These are phyloP conservation scores for Epirrita christyi DNA, from an alignment of 2,888 invertebrate species.

Conservation along the genomic window DNA sequence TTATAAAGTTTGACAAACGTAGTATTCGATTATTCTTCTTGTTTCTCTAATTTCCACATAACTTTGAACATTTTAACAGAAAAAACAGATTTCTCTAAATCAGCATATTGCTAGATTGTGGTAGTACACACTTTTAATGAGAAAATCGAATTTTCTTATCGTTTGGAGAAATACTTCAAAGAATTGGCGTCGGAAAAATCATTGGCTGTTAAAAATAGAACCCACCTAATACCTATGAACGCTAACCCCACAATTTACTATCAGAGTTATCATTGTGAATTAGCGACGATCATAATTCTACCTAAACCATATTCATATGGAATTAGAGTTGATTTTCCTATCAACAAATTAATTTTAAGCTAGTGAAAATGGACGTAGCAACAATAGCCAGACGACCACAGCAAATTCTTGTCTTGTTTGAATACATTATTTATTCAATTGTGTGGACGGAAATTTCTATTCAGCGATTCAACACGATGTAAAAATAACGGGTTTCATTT, in stretches of 20 bases:
- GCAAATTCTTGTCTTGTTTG: conserved; percentile 37
- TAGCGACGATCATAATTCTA: conserved; percentile 5
- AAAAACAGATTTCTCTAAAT: too few species aligned
- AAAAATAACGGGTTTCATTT: background rate
- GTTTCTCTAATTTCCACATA: too few species aligned
- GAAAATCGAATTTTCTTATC: background rate
- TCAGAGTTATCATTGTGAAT: conserved; percentile 1
- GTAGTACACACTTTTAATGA: background rate
- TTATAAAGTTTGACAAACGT: background rate
- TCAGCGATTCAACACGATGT: conserved; percentile 17
- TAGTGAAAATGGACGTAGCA: conserved; percentile 22
- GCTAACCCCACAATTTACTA: conserved; percentile 13
- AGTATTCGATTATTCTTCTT: too few species aligned
- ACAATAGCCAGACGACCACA: conserved; percentile 22
- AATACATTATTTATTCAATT: conserved; percentile 40
- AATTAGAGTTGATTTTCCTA: conserved; percentile 10
- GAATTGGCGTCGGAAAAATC: conserved; percentile 1
- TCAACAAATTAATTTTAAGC: background rate
- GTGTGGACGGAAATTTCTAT: conserved; percentile 31
- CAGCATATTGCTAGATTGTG: background rate
- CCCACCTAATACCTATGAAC: background rate
- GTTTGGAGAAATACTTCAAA: background rate
- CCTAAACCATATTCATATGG: background rate
- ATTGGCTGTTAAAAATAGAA: conserved; percentile 6
- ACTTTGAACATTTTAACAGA: too few species aligned